Percentiles rank a stretch among this genome's conserved stretches.
phyloP scores from a whole-genome alignment of 2,888 invertebrate species.

The Apoda limacodes region DNA sequence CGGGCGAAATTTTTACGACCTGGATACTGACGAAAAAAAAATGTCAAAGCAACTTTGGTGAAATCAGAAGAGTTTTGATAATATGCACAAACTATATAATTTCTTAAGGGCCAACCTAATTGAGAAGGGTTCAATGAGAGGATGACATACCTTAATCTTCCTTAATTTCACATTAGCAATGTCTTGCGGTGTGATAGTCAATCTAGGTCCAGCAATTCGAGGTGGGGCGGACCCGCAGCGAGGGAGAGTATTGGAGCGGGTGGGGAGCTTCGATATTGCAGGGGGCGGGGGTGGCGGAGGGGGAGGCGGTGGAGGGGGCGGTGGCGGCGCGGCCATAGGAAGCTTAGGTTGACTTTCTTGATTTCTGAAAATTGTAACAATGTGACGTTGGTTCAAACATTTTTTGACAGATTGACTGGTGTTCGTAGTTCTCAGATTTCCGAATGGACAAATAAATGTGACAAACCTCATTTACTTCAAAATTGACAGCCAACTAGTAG shows the following conservation, averaged over 20 bases:
- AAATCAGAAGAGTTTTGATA: no score
- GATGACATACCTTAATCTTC: slow-evolving; percentile 42
- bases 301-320: slow-evolving; percentile 43
- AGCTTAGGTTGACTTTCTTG: slow-evolving; percentile 20
- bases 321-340: slow-evolving; percentile 30
- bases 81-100: slow-evolving; percentile 2
- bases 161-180: slow-evolving; percentile 59
- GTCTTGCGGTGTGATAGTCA: slow-evolving; percentile 57
- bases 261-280: slow-evolving; percentile 25
- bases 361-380: slow-evolving; percentile 25
- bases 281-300: slow-evolving; percentile 37
- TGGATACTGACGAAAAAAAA: no score
- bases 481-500: no score
- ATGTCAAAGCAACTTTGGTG: no score
- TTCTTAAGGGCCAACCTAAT: neutral
- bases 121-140: neutral
- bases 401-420: no score
- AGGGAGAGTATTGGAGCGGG: slow-evolving; percentile 45
- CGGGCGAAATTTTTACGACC: no score
- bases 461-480: no score
- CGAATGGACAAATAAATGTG: no score
- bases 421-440: no score
- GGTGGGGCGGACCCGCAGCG: slow-evolving; percentile 56
- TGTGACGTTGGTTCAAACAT: no score
- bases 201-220: slow-evolving; percentile 38